A percentile compares a stretch with the other conserved stretches of the same genome.
phyloP scores from a whole-genome alignment of 2,888 invertebrate species.

The Galerucella calmariensis region DNA sequence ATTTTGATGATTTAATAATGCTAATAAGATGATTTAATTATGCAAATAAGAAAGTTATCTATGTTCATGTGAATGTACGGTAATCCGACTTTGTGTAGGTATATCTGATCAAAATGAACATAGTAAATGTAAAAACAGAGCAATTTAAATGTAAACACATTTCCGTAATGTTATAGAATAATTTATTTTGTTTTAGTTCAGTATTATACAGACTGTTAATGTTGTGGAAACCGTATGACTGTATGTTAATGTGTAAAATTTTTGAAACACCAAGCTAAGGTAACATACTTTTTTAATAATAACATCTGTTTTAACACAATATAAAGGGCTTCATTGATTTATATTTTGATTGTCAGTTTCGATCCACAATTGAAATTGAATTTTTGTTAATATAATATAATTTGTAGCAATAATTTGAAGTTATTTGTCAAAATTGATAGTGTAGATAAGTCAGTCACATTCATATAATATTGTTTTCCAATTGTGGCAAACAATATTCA shows the following conservation, averaged over 20 bases:
- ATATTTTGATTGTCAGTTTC: too few species aligned
- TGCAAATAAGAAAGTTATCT: slow-evolving; percentile 7
- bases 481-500: too few species aligned
- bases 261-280: neutral
- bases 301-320: neutral
- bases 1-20: neutral
- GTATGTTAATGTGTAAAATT: neutral
- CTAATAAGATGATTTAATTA: slow-evolving; percentile 5
- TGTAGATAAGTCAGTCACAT: too few species aligned
- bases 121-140: neutral
- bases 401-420: too few species aligned
- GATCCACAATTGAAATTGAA: too few species aligned
- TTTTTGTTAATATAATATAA: too few species aligned
- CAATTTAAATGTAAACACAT: neutral
- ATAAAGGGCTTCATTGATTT: too few species aligned
- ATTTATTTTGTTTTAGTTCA: neutral
- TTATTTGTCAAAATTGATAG: too few species aligned
- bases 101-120: slow-evolving; percentile 1
- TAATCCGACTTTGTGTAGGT: neutral
- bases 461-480: too few species aligned
- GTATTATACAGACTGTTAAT: neutral
- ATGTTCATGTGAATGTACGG: neutral
- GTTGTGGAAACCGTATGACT: neutral
- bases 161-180: neutral
- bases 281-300: neutral